Evolutionary conservation across 64 coral and sea anemone genomes (phyloP).

Genomic region (Pachyseris speciosa): DNA sequence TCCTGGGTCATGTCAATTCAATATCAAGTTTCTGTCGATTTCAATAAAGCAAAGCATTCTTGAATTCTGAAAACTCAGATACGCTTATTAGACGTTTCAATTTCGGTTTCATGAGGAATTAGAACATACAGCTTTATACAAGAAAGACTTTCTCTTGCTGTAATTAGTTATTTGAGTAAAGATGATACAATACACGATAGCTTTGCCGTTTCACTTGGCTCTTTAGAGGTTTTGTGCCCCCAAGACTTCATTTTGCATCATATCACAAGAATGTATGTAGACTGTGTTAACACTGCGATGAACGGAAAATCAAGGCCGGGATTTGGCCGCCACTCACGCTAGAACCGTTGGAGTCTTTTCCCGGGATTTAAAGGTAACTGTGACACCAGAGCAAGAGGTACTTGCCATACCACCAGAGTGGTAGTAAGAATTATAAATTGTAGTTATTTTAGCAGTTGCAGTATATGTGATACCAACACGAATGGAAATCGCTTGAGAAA

Average conservation of each 20-base stretch:
- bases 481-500: slow-evolving; percentile 5
- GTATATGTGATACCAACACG: slow-evolving; percentile 38
- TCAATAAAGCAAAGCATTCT: no score
- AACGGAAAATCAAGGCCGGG: slow-evolving; percentile 27
- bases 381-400: slow-evolving; percentile 3
- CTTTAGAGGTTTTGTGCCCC: no score
- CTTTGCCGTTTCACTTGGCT: no score
- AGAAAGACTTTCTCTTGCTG: no score
- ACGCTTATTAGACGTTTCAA: no score
- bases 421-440: background rate
- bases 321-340: background rate
- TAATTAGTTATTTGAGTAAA: no score
- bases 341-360: slow-evolving; percentile 17
- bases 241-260: background rate
- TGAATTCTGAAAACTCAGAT: no score
- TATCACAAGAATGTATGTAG: background rate
- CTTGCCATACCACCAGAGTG: background rate
- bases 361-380: background rate
- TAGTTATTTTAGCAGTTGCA: slow-evolving; percentile 24
- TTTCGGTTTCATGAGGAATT: no score
- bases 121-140: no score
- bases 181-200: no score
- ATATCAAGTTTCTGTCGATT: no score
- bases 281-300: background rate
- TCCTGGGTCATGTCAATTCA: no score